phyloP scores from a whole-genome alignment of 2,113 vertebrate genomes.

The Ailuropoda melanoleuca region DNA sequence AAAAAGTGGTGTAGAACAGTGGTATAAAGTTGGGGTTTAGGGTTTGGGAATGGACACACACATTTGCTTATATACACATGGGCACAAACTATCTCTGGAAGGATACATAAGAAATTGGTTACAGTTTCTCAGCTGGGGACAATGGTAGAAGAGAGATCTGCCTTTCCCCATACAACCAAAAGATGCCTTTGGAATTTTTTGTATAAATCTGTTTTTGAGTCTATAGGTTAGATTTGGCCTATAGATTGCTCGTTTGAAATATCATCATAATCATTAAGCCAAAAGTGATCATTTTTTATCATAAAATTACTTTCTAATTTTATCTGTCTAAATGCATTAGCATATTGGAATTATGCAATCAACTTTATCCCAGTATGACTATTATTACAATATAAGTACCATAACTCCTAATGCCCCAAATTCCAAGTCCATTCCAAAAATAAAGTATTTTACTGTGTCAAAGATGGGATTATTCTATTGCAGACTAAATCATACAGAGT shows the following conservation, averaged over 20 bases:
- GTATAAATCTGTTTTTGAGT: neutral
- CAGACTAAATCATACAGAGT: neutral
- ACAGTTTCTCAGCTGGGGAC: neutral
- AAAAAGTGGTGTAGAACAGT: neutral
- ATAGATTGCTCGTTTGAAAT: neutral
- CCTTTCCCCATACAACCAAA: neutral
- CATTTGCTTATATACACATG: neutral
- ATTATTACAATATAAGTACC: neutral
- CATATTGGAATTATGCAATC: neutral
- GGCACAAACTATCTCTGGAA: neutral
- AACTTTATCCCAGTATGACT: neutral
- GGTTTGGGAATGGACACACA: neutral
- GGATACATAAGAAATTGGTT: neutral
- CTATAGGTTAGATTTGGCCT: neutral
- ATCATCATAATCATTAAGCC: neutral
- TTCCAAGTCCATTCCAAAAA: conserved; percentile 9
- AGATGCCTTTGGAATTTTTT: neutral
- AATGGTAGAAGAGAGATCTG: neutral
- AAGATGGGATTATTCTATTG: neutral
- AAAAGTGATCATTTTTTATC: conserved; percentile 2
- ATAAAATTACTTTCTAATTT: conserved; percentile 14
- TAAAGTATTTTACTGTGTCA: neutral
- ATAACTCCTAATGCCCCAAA: neutral
- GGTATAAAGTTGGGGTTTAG: neutral
- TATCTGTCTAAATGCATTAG: neutral